These are phyloP conservation scores for Zaprionus bogoriensis DNA, from an alignment of 2,888 invertebrate genomes.

Conservation along the genomic window DNA sequence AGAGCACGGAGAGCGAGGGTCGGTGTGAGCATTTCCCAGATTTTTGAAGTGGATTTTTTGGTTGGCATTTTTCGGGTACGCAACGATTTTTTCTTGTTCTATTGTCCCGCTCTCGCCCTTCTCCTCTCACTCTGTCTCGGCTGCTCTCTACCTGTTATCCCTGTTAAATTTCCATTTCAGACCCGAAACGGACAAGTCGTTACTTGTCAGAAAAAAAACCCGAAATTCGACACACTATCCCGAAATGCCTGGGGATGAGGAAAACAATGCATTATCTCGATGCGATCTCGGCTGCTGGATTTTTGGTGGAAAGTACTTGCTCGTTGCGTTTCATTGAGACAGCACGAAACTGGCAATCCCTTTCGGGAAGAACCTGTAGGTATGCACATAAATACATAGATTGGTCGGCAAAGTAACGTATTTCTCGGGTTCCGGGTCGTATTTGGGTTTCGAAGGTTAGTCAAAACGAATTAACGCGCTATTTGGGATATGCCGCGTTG, in stretches of 20 bases:
- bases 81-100: constrained; percentile 32
- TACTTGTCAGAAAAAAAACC: constrained; percentile 52
- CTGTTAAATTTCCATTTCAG: constrained; percentile 39
- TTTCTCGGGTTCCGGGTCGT: constrained; percentile 41
- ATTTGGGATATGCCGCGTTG: constrained; percentile 54
- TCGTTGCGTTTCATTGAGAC: constrained; percentile 60
- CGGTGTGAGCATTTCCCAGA: constrained; percentile 25
- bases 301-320: constrained; percentile 64
- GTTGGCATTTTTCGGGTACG: constrained; percentile 29
- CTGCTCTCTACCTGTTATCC: constrained; percentile 62
- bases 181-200: constrained; percentile 67
- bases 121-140: constrained; percentile 9
- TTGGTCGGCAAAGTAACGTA: constrained; percentile 54
- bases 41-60: constrained; percentile 45
- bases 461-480: constrained; percentile 74
- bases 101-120: constrained; percentile 24
- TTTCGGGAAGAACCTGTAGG: constrained; percentile 44
- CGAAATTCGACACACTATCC: constrained; percentile 72
- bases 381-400: too few relatives aligned
- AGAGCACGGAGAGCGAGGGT: neutral
- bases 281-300: constrained; percentile 54
- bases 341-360: constrained; percentile 36
- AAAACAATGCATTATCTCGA: constrained; percentile 46
- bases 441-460: constrained; percentile 66
- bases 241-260: constrained; percentile 42